Evolutionary conservation across 1,140 invertebrate genomes (phyloP).

Genomic region (Cherax destructor): DNA sequence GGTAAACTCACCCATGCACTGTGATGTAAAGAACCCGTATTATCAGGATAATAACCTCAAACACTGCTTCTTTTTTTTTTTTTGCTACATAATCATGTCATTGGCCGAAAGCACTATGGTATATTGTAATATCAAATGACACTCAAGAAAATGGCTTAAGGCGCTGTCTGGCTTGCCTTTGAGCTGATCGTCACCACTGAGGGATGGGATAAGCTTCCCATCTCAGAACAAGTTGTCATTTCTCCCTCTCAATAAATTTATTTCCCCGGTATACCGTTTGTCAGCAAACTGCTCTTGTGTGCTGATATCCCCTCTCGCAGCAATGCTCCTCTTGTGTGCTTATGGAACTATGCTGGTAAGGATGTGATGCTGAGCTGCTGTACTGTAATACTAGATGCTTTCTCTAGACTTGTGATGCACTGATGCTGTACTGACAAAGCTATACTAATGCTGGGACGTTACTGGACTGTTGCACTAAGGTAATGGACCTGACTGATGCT

Average conservation of each 20-base stretch:
- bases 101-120: too few species aligned
- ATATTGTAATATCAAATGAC: too few species aligned
- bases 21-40: slow-evolving; percentile 33
- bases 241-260: neutral
- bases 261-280: neutral
- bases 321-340: neutral
- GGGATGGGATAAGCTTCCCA: neutral
- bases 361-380: neutral
- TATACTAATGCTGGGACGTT: too few species aligned
- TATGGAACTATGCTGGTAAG: neutral
- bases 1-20: slow-evolving; percentile 35
- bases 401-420: too few species aligned
- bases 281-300: neutral
- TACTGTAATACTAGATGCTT: neutral
- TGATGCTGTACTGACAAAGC: too few species aligned
- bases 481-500: too few species aligned
- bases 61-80: too few species aligned
- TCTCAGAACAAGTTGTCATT: neutral
- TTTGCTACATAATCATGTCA: neutral
- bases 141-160: too few species aligned
- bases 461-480: too few species aligned
- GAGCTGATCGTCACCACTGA: neutral
- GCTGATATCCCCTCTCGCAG: neutral
- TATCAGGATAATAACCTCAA: slow-evolving; percentile 29
- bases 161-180: too few species aligned